Percentiles rank a stretch among this genome's conserved stretches.
These are phyloP conservation scores for Thamnophis elegans DNA, from an alignment of 2,797 vertebrate genomes.

Conservation along the genomic window DNA sequence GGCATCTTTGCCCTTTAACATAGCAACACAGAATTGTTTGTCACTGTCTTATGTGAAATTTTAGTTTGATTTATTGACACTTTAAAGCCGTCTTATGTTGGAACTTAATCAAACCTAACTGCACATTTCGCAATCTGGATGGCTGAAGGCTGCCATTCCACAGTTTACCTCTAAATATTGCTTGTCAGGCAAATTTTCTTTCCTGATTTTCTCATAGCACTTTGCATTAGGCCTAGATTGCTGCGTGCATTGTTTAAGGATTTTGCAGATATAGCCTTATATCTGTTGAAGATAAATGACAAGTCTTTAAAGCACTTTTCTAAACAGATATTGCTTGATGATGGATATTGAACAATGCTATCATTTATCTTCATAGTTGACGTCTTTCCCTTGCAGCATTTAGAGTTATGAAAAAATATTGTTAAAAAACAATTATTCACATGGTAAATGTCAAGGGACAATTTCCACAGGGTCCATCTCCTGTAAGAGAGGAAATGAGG, in stretches of 20 bases:
- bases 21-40: slow-evolving; percentile 47
- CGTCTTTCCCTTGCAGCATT: not conserved
- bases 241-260: not conserved
- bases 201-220: not conserved
- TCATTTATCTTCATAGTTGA: not conserved
- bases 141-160: slow-evolving; percentile 40
- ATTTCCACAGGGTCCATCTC: not conserved
- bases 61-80: slow-evolving; percentile 54
- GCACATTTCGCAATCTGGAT: slow-evolving; percentile 40
- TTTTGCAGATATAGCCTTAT: slow-evolving; percentile 34
- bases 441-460: not conserved
- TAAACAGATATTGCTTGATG: not conserved
- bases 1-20: slow-evolving; percentile 48
- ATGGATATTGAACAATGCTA: not conserved
- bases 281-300: slow-evolving; percentile 31
- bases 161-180: slow-evolving; percentile 33
- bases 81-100: slow-evolving; percentile 41
- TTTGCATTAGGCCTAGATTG: slow-evolving; percentile 35
- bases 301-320: slow-evolving; percentile 19
- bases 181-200: not conserved
- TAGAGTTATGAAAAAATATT: not conserved
- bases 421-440: not conserved
- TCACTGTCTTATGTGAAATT: slow-evolving; percentile 50
- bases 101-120: slow-evolving; percentile 52
- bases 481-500: not conserved